Evolutionary conservation across 2,888 invertebrate genomes (phyloP).

Genomic region (Eupeodes luniger): DNA sequence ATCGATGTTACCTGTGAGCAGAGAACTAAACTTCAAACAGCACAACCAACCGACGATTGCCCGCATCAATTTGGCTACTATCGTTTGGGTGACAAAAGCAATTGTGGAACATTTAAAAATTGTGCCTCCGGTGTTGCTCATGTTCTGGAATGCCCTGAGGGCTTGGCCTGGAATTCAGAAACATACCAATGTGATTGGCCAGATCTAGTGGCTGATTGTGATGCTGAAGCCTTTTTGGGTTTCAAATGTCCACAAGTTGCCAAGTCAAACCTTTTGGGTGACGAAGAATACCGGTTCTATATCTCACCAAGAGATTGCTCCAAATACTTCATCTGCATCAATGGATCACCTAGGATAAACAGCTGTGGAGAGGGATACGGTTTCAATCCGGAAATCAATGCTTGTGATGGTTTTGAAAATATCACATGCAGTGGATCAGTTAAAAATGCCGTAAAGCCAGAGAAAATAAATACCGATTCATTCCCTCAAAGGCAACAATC

Average conservation of each 20-base stretch:
- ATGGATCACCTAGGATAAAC: constrained; percentile 89
- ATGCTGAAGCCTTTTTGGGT: constrained; percentile 91
- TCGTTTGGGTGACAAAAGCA: constrained; percentile 87
- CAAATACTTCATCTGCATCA: constrained; percentile 91
- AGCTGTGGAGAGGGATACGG: constrained; percentile 91
- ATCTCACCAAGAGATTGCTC: constrained; percentile 88
- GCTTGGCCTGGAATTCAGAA: constrained; percentile 90
- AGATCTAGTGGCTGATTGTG: constrained; percentile 91
- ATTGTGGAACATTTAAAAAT: constrained; percentile 92
- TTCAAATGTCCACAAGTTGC: constrained; percentile 91
- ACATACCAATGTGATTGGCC: constrained; percentile 94
- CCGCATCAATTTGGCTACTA: constrained; percentile 94
- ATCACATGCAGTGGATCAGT: constrained; percentile 88
- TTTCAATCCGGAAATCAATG: constrained; percentile 89
- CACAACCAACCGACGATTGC: constrained; percentile 89
- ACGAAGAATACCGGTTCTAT: constrained; percentile 84
- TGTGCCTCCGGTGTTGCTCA: constrained; percentile 92
- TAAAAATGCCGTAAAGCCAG: constrained; percentile 43
- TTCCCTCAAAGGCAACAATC: constrained; percentile 7
- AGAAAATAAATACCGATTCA: constrained; percentile 35
- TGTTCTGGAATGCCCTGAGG: constrained; percentile 92
- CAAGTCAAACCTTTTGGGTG: constrained; percentile 82
- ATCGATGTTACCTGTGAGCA: constrained; percentile 91
- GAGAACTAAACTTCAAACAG: constrained; percentile 86
- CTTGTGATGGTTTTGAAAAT: constrained; percentile 91